A percentile compares a stretch with the other conserved stretches of the same genome.
Evolutionary conservation across 2,113 vertebrate species (phyloP).

Genomic region (Rhinopomastus cyanomelas): DNA sequence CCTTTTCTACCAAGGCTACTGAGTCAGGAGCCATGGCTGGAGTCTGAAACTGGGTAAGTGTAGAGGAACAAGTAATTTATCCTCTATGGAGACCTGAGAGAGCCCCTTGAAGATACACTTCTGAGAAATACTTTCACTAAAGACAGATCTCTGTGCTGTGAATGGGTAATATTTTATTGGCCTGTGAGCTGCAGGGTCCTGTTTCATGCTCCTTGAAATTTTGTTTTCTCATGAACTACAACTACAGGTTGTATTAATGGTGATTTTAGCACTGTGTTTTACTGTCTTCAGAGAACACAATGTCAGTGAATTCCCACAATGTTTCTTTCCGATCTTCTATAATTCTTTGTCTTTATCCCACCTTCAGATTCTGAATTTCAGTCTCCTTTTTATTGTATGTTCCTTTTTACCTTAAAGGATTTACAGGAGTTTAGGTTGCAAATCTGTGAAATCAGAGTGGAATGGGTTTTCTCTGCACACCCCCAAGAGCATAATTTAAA

Average conservation of each 20-base stretch:
- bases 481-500: not conserved
- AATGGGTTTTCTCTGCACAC: fast-evolving
- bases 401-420: not conserved
- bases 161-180: not conserved
- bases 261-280: not conserved
- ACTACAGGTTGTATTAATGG: not conserved
- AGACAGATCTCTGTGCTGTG: not conserved
- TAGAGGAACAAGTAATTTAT: not conserved
- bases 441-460: not conserved
- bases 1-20: not conserved
- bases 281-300: not conserved
- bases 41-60: not conserved
- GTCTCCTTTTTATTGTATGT: not conserved
- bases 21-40: not conserved
- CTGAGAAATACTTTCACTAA: not conserved
- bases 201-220: not conserved
- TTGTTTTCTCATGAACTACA: not conserved
- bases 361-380: not conserved
- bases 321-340: not conserved
- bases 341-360: not conserved
- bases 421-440: not conserved
- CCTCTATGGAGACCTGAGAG: not conserved
- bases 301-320: not conserved
- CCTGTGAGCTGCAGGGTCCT: not conserved
- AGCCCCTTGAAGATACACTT: not conserved